Evolutionary conservation across 2,888 invertebrate species (phyloP).

Genomic region (Mantis religiosa): DNA sequence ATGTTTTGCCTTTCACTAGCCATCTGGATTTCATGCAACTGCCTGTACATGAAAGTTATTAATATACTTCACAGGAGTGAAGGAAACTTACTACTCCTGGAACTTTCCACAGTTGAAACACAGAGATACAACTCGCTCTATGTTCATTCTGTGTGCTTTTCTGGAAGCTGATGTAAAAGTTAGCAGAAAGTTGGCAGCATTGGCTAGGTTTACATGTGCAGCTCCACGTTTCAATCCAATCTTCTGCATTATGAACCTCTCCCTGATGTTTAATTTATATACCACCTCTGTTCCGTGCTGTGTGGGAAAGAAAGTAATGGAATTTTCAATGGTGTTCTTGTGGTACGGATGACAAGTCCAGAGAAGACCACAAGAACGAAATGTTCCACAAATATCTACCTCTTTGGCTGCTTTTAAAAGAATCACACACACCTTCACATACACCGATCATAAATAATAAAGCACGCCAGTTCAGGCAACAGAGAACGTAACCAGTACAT

Average conservation of each 20-base stretch:
- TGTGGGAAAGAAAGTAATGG: background rate
- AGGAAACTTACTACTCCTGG: background rate
- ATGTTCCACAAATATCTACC: background rate
- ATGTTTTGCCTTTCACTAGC: too few relatives aligned
- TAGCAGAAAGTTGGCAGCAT: background rate
- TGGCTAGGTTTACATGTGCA: background rate
- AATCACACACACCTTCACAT: background rate
- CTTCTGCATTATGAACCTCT: background rate
- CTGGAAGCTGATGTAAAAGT: background rate
- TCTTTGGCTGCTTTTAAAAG: background rate
- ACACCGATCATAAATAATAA: background rate
- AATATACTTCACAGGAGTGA: background rate
- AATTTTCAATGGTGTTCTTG: background rate
- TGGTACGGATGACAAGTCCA: background rate
- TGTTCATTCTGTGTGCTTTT: background rate
- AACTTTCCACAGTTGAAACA: background rate
- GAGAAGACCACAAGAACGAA: background rate
- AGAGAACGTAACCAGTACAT: too few relatives aligned
- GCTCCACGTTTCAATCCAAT: background rate
- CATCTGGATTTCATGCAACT: too few relatives aligned
- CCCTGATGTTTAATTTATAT: background rate
- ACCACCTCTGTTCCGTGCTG: background rate
- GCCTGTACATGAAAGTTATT: background rate
- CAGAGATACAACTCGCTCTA: background rate
- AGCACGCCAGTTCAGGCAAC: background rate